Evolutionary conservation across 1,140 invertebrate genomes (phyloP).

Genomic region (Calliphora vicina): DNA sequence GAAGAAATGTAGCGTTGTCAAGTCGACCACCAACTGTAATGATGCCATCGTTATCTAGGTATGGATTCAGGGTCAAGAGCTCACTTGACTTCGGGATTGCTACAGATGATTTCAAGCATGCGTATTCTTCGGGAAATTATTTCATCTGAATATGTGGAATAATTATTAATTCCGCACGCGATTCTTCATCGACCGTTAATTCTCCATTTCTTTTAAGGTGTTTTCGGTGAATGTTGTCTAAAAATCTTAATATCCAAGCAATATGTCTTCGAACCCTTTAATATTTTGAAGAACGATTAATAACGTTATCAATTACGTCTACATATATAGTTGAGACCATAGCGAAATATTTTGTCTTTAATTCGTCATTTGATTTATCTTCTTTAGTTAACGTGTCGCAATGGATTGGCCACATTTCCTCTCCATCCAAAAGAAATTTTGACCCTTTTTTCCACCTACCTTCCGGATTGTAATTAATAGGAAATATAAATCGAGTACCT

Average conservation of each 20-base stretch:
- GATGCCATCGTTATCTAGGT: neutral
- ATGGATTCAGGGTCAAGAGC: neutral
- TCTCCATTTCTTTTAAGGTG: neutral
- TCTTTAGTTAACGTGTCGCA: neutral
- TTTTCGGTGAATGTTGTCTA: neutral
- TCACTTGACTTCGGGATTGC: neutral
- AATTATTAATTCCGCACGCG: neutral
- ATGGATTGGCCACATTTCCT: neutral
- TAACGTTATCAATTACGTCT: neutral
- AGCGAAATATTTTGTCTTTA: neutral
- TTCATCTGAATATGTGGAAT: neutral
- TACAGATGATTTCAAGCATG: neutral
- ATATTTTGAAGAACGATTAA: neutral
- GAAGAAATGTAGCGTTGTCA: neutral
- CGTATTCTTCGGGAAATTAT: neutral
- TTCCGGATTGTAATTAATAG: neutral
- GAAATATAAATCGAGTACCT: slow-evolving; percentile 38
- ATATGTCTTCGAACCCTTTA: neutral
- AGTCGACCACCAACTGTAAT: slow-evolving; percentile 6
- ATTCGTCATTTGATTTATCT: neutral
- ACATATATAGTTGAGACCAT: neutral
- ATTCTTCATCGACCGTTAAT: neutral
- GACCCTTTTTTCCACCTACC: neutral
- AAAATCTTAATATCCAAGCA: neutral
- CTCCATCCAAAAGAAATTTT: neutral